These are phyloP conservation scores for Antigone vipio DNA, from an alignment of 2,113 vertebrate species.

Conservation along the genomic window DNA sequence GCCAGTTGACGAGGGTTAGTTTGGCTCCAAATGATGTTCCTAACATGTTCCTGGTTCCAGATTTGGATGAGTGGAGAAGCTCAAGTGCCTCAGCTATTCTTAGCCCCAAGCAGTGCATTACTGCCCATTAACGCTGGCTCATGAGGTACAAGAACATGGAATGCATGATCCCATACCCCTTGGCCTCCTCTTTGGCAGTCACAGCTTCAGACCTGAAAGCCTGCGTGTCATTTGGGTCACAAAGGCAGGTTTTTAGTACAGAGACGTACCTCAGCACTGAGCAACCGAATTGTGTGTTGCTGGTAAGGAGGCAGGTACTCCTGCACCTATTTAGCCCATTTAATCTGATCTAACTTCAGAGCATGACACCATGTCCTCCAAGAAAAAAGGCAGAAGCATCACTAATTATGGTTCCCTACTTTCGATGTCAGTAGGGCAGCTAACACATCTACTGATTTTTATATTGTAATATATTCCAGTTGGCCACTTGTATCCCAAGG, in stretches of 20 bases:
- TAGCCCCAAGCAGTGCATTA: neutral
- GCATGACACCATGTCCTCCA: neutral
- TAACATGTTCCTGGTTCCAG: neutral
- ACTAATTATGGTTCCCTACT: neutral
- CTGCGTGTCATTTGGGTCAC: neutral
- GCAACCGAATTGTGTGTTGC: fast-evolving
- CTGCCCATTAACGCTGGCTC: neutral
- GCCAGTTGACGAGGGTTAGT: fast-evolving
- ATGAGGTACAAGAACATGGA: neutral
- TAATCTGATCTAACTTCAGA: neutral
- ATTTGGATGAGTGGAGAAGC: neutral
- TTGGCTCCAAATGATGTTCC: neutral
- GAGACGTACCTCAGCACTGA: neutral
- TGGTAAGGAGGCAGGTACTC: neutral
- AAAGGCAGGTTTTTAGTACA: neutral
- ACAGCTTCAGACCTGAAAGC: neutral
- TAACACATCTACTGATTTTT: fast-evolving
- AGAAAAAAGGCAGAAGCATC: neutral
- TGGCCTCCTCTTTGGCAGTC: neutral
- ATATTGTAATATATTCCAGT: neutral
- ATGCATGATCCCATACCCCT: neutral
- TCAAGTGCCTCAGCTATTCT: neutral
- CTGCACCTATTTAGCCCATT: neutral
- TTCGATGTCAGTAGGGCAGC: neutral
- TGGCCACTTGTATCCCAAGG: neutral